Evolutionary conservation across 2,113 vertebrate genomes (phyloP), one percentile per base, ranked within the genome.

Genomic region (Etheostoma spectabile): DNA sequence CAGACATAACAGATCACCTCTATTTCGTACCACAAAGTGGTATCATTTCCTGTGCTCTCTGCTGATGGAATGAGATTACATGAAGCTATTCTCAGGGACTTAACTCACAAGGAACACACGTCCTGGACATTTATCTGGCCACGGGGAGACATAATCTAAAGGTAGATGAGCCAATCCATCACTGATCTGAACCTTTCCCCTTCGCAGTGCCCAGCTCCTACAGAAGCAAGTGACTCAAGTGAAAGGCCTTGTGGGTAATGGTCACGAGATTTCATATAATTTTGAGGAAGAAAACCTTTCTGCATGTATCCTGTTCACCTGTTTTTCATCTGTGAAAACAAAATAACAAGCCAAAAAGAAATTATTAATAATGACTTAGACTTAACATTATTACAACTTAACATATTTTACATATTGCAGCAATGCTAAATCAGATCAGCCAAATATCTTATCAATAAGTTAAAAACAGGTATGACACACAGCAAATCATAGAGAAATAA

Each of bases 1-100:
- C 18, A 66, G 76, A 78, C 68, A 72, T 84, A 82, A 91, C 73
- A 76, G 71, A 90, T 86, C 22, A 27, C 80, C 60, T 81, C 74
- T 73, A 72, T 87, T 85, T 67, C 49, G 8, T 71, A 53, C 75
- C 77, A 79, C 77, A 79, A 82, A 87, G 65, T 60, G 46, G 22
- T 27, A 64, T 72, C 60, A 81, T 91, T 89, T 88, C 76, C 76
- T 73, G 60, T 67, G 75, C 62, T 85, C 57, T 74, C 51, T 67
- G 65, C 84, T 82, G 89, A 87, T 88, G 38, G 74, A 84, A 84
- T 74, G 72, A 86, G 69, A 91, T 91, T 77, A 90, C 71, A 71
- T 66, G 33, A 78, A 78, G 72, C 86, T 87, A 63, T 82, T 89
- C 70, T 78, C 60, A 64, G 72, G 3, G 68, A 79, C 33, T 48